A percentile compares a stretch with the other conserved stretches of the same genome.
These are phyloP conservation scores for Ridgeia piscesae DNA, from an alignment of 1,140 invertebrate species.

Conservation along the genomic window DNA sequence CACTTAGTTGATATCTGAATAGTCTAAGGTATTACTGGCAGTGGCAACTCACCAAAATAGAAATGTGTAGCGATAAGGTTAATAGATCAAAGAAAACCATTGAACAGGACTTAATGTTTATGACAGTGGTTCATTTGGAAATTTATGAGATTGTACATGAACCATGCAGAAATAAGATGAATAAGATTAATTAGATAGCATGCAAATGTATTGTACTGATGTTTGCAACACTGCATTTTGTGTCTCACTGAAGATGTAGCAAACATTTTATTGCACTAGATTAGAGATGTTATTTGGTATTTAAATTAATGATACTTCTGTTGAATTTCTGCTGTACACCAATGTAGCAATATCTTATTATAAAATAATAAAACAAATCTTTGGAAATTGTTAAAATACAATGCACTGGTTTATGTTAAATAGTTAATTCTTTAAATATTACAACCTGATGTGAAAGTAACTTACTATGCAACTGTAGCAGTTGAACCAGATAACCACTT, in stretches of 20 bases:
- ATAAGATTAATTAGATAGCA: background rate
- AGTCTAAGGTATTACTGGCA: background rate
- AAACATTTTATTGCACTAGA: too few species aligned
- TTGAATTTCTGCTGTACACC: too few species aligned
- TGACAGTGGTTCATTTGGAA: background rate
- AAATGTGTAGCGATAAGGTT: background rate
- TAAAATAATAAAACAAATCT: too few species aligned
- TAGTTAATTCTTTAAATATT: too few species aligned
- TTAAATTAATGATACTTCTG: slow-evolving; percentile 51
- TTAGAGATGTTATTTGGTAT: slow-evolving; percentile 40
- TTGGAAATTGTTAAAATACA: too few species aligned
- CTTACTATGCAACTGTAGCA: too few species aligned
- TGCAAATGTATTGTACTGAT: background rate
- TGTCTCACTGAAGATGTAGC: too few species aligned
- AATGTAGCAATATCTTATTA: too few species aligned
- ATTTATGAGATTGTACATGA: background rate
- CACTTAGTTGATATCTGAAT: background rate
- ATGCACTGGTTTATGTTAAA: too few species aligned
- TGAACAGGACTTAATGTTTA: background rate
- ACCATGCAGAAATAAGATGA: background rate
- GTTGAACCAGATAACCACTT: too few species aligned
- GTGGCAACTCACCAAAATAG: background rate
- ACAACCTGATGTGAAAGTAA: too few species aligned
- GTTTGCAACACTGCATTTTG: background rate
- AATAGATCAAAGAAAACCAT: background rate